These are phyloP conservation scores for Phalacrocorax pelagicus DNA, from an alignment of 2,113 vertebrate genomes.

Conservation along the genomic window DNA sequence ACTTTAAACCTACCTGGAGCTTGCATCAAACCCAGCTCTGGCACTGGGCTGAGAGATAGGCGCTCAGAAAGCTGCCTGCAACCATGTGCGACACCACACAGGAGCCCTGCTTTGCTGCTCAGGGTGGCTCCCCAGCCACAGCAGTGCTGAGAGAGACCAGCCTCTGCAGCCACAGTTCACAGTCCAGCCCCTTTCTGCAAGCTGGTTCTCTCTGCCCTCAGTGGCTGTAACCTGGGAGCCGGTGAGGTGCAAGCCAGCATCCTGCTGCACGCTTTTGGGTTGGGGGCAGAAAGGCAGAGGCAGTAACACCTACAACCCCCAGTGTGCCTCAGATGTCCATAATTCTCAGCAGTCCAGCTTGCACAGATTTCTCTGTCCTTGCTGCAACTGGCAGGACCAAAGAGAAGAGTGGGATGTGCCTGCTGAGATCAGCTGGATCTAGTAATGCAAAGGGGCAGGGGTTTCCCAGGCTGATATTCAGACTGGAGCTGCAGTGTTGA, in stretches of 20 bases:
- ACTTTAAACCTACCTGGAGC: background rate
- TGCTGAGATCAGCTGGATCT: background rate
- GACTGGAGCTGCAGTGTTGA: background rate
- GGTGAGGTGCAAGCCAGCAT: background rate
- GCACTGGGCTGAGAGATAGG: background rate
- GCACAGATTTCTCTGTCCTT: background rate
- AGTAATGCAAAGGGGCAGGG: background rate
- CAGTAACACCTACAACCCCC: background rate
- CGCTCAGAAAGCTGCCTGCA: background rate
- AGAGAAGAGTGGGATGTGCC: background rate
- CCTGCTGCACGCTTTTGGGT: background rate
- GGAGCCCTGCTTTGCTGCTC: background rate
- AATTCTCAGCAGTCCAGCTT: background rate
- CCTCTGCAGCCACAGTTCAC: background rate
- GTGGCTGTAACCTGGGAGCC: background rate
- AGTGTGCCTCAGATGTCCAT: background rate
- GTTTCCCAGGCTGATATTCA: background rate
- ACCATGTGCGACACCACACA: rapidly evolving
- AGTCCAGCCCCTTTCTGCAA: background rate
- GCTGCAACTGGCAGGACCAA: background rate
- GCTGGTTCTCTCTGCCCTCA: background rate
- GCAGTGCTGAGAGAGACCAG: rapidly evolving
- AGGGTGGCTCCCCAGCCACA: background rate
- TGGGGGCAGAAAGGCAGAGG: background rate
- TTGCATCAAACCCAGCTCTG: background rate